phyloP scores from a whole-genome alignment of 2,113 vertebrate genomes.

The Cinclus cinclus region DNA sequence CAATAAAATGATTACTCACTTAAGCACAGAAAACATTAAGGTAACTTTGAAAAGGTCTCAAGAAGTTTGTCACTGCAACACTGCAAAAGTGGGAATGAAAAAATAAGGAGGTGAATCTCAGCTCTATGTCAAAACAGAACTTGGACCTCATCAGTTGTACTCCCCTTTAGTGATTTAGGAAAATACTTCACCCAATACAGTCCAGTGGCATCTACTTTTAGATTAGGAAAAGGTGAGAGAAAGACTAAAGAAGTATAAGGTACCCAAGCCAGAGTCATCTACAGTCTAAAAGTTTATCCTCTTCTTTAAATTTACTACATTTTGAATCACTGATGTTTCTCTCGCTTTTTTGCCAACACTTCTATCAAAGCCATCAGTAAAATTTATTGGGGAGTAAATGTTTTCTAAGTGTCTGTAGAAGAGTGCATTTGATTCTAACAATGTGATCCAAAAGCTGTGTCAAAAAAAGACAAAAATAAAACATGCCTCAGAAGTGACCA shows the following conservation, averaged over 20 bases:
- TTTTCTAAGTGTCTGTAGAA: neutral
- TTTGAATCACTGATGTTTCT: neutral
- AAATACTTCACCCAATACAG: neutral
- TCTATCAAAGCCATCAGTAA: neutral
- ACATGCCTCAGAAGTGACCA: neutral
- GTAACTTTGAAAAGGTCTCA: neutral
- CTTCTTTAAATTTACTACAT: neutral
- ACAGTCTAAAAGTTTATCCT: neutral
- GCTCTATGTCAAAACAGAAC: neutral
- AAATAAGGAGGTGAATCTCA: neutral
- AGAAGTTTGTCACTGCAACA: neutral
- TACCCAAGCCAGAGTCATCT: neutral
- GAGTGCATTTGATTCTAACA: neutral
- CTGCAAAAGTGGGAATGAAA: neutral
- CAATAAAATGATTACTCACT: constrained; percentile 25
- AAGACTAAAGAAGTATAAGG: neutral
- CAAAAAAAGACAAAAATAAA: neutral
- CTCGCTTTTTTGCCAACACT: neutral
- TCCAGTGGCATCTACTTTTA: neutral
- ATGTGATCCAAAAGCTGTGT: neutral
- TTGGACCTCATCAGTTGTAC: neutral
- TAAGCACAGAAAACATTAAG: neutral
- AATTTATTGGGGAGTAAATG: neutral
- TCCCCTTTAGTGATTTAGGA: neutral
- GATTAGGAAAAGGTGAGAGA: neutral